These are phyloP conservation scores for Sabatieria punctata DNA, from an alignment of 2,888 invertebrate genomes.

Conservation along the genomic window DNA sequence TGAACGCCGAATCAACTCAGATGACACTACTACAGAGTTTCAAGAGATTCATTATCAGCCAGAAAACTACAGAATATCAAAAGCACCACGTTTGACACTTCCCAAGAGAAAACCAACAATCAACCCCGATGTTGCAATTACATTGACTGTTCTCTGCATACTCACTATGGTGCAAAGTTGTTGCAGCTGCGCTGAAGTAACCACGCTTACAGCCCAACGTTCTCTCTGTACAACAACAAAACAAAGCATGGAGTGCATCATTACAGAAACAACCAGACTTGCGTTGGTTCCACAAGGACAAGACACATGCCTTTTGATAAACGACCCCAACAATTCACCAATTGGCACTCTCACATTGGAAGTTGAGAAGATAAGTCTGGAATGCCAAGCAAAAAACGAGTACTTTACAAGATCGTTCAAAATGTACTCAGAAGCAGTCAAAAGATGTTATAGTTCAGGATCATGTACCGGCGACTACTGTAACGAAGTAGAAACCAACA, in stretches of 20 bases:
- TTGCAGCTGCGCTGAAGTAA: neutral
- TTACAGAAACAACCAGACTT: neutral
- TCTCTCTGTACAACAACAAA: neutral
- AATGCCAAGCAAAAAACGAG: neutral
- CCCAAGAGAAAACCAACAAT: no score
- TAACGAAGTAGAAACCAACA: neutral
- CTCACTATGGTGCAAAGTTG: no score
- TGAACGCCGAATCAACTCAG: no score
- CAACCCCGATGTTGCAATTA: neutral
- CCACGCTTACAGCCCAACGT: neutral
- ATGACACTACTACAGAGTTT: neutral
- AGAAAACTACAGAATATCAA: neutral
- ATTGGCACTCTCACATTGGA: neutral
- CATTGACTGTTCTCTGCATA: no score
- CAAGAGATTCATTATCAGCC: neutral
- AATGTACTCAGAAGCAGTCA: neutral
- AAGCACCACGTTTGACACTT: neutral
- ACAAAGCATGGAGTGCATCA: neutral
- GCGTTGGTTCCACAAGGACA: conserved; percentile 3
- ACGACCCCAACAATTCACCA: neutral
- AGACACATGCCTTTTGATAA: neutral
- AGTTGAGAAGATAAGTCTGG: neutral
- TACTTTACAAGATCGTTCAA: neutral
- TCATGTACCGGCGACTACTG: neutral
- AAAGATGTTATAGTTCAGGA: neutral